These are phyloP conservation scores for Magallana gigas DNA, from an alignment of 1,140 invertebrate species.

Conservation along the genomic window DNA sequence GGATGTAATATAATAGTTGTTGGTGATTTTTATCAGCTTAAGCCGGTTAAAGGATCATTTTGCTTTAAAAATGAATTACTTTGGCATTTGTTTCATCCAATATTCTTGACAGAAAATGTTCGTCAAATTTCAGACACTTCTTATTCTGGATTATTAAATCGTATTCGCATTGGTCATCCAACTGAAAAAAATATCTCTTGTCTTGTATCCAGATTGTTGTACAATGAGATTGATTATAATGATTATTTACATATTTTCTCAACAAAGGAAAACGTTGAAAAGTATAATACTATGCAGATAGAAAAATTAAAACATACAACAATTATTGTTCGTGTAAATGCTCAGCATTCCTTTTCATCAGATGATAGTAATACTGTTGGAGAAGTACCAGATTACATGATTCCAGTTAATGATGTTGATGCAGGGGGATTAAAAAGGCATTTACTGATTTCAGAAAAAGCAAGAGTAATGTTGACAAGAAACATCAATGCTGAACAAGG, in stretches of 20 bases:
- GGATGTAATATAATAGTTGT: background rate
- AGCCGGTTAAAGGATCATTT: constrained; percentile 41
- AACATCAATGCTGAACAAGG: constrained; percentile 34
- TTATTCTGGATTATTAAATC: constrained; percentile 53
- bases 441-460: constrained; percentile 22
- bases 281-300: constrained; percentile 43
- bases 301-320: background rate
- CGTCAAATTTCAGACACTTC: constrained; percentile 39
- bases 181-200: constrained; percentile 19
- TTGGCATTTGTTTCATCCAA: constrained; percentile 57
- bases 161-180: constrained; percentile 36
- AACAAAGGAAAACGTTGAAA: constrained; percentile 35
- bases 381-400: constrained; percentile 41
- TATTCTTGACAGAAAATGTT: constrained; percentile 59
- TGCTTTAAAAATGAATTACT: constrained; percentile 49
- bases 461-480: constrained; percentile 50
- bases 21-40: constrained; percentile 50
- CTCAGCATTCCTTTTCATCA: constrained; percentile 49
- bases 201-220: background rate
- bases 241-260: constrained; percentile 43
- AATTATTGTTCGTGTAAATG: constrained; percentile 23
- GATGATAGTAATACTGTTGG: constrained; percentile 41
- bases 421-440: constrained; percentile 47
- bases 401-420: constrained; percentile 45
- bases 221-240: too few relatives aligned